phyloP scores from a whole-genome alignment of 2,113 vertebrate species.

The Aphyosemion australe region DNA sequence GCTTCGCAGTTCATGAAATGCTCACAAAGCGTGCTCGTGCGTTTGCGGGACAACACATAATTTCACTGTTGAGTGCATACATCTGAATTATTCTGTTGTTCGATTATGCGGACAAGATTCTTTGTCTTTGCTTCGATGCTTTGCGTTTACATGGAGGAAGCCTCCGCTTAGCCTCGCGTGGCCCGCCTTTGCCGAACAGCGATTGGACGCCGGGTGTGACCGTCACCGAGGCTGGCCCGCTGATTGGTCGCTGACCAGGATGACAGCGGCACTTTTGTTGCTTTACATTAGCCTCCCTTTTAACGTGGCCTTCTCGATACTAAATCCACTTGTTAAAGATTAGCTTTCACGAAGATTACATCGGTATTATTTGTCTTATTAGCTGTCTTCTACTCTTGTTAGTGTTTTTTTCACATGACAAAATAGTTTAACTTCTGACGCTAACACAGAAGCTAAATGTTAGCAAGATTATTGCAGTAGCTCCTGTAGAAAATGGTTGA shows the following conservation, averaged over 20 bases:
- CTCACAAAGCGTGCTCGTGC: not conserved
- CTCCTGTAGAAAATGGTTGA: conserved; percentile 59
- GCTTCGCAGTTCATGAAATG: conserved; percentile 3
- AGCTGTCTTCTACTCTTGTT: not conserved
- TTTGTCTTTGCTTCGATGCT: conserved; percentile 68
- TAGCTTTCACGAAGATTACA: conserved; percentile 5
- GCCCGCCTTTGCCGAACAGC: conserved; percentile 55
- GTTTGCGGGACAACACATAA: not conserved
- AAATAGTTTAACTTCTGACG: not conserved
- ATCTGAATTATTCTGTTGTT: not conserved
- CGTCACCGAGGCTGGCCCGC: conserved; percentile 19
- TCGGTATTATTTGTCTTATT: not conserved
- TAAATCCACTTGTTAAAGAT: conserved; percentile 48
- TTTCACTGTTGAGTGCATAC: too few species aligned
- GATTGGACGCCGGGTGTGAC: conserved; percentile 66
- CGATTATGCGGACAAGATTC: conserved; percentile 31
- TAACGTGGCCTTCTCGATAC: conserved; percentile 73
- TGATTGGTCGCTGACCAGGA: conserved; percentile 72
- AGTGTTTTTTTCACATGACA: too few species aligned
- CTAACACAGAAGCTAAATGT: not conserved
- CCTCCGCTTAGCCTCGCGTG: conserved; percentile 63
- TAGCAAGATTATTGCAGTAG: conserved; percentile 28
- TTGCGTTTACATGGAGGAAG: conserved; percentile 73
- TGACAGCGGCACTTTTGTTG: conserved; percentile 71
- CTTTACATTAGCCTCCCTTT: conserved; percentile 62